Evolutionary conservation across 2,113 vertebrate species (phyloP), one percentile per base, ranked within the genome.

Genomic region (Centropristis striata): DNA sequence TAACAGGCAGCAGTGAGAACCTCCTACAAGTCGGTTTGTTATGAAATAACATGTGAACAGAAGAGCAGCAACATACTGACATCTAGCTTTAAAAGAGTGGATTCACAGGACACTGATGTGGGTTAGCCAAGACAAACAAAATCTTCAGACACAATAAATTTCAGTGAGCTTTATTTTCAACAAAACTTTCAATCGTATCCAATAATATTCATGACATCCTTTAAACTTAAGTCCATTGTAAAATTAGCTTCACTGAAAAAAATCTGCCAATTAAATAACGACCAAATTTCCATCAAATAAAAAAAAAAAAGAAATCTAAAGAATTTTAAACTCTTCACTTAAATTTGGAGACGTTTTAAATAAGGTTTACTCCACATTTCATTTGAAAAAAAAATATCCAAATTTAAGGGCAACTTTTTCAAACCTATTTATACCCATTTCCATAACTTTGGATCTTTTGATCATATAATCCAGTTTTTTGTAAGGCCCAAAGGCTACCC

Each of bases 131-230:
- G 1, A 5, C 32, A 63, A 21, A 36, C 1, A 44, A n/a, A 11
- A 23, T 36, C 36, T 2, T 2, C 20, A 73, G 0, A 28, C 53
- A 65, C 28, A 25, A 18, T 85, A 92, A 92, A 93, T 93, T 95
- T 92, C 94, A 96, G 95, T 94, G 95, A 95, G 93, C 91, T 96
- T 96, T 96, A 95, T 96, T 94, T 84, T 71, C 41, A 95, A 94
- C 93, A 86, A 86, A 94, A 93, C 60, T 78, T 88, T 68, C 46
- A 71, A 63, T 83, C n/a, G 75, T 75, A 71, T 90, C 84, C 87
- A 91, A 92, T 92, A 75, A 59, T 84, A 83, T 87, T 74, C 70
- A 86, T 77, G 67, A 93, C 86, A 86, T 89, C 14, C 21, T 65
- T 80, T 83, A n/a, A 90, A 89, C 86, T 86, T 18, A 91, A 71